phyloP scores from a whole-genome alignment of 2,888 invertebrate species.

The Epirrhoe tristata region DNA sequence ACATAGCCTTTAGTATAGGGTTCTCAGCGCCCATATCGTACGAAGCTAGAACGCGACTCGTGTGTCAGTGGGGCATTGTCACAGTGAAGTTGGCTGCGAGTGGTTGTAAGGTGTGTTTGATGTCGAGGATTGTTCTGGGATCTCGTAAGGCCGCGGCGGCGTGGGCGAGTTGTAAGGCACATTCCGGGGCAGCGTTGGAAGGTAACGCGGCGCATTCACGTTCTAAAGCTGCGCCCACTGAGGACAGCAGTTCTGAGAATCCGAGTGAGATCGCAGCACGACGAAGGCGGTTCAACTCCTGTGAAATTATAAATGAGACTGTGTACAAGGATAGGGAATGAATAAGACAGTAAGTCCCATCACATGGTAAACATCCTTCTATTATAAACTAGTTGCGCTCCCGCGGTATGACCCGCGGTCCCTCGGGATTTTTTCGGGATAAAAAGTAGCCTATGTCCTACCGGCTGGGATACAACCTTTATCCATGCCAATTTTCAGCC shows the following conservation, averaged over 20 bases:
- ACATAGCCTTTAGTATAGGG: slow-evolving; percentile 40
- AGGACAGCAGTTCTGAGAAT: slow-evolving; percentile 94
- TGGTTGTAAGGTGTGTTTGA: slow-evolving; percentile 75
- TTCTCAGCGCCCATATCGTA: slow-evolving; percentile 23
- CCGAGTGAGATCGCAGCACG: slow-evolving; percentile 96
- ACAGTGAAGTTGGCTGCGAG: slow-evolving; percentile 65
- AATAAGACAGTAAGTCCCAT: too few relatives aligned
- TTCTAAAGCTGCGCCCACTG: slow-evolving; percentile 94
- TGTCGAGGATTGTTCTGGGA: slow-evolving; percentile 84
- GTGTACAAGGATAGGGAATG: too few relatives aligned
- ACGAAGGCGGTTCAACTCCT: slow-evolving; percentile 96
- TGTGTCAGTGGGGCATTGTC: slow-evolving; percentile 54
- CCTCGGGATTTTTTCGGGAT: too few relatives aligned
- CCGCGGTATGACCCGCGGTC: too few relatives aligned
- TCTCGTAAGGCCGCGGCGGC: slow-evolving; percentile 93
- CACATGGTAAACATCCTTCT: too few relatives aligned
- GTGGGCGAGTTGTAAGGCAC: slow-evolving; percentile 95
- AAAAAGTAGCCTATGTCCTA: too few relatives aligned
- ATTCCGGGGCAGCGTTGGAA: slow-evolving; percentile 92
- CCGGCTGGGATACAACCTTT: too few relatives aligned
- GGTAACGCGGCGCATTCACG: slow-evolving; percentile 94
- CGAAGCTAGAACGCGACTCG: slow-evolving; percentile 6
- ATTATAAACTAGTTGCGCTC: too few relatives aligned
- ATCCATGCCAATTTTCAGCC: too few relatives aligned
- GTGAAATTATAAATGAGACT: slow-evolving; percentile 15